Conservation (phyloP, 1,140 invertebrate species). For the Arion vulgaris region DNA sequence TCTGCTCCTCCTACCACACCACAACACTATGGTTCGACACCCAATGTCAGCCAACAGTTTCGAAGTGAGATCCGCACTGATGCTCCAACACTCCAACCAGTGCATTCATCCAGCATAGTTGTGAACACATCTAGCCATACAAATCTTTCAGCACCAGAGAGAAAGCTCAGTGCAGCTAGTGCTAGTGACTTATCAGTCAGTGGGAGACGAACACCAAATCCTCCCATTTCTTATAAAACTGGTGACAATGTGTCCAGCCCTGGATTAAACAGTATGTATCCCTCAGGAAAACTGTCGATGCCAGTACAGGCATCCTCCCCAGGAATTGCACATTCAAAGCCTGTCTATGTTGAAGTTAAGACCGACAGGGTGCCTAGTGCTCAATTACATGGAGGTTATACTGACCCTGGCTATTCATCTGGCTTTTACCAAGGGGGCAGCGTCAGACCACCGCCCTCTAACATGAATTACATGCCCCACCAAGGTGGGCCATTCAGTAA, state of each 20-base stretch:
- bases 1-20: slow-evolving; percentile 14
- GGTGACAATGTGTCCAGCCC: neutral
- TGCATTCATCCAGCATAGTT: slow-evolving; percentile 41
- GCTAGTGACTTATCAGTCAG: neutral
- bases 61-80: slow-evolving; percentile 36
- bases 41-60: slow-evolving; percentile 32
- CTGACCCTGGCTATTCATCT: neutral
- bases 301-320: slow-evolving; percentile 37
- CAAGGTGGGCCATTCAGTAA: neutral
- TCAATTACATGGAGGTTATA: neutral
- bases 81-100: slow-evolving; percentile 5
- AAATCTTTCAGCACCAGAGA: slow-evolving; percentile 9
- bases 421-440: neutral
- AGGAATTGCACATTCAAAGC: slow-evolving; percentile 30
- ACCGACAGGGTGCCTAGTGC: slow-evolving; percentile 9
- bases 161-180: slow-evolving; percentile 3
- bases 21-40: slow-evolving; percentile 21
- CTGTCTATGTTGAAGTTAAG: slow-evolving; percentile 32
- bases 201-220: slow-evolving; percentile 18
- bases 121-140: slow-evolving; percentile 23
- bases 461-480: neutral
- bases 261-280: neutral
- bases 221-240: slow-evolving; percentile 1
- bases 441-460: slow-evolving; percentile 14
- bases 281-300: neutral